These are phyloP conservation scores for Allolobophora icterica DNA, from an alignment of 2,888 invertebrate species.

Conservation along the genomic window DNA sequence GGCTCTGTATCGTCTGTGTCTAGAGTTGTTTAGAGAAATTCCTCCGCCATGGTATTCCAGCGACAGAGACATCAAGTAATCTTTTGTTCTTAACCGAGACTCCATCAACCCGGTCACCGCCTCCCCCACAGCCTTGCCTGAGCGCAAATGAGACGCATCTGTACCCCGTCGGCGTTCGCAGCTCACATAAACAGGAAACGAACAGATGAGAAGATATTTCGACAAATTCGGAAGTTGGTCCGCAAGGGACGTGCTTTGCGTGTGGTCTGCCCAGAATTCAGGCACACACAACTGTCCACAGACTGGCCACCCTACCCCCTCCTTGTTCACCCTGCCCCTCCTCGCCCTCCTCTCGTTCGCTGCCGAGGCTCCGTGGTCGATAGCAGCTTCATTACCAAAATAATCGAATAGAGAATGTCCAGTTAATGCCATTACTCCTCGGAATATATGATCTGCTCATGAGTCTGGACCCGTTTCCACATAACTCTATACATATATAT, in stretches of 20 bases:
- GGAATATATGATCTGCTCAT: neutral
- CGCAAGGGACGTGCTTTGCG: neutral
- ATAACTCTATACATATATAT: neutral
- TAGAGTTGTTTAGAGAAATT: neutral
- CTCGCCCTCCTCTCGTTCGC: neutral
- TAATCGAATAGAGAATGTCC: conserved; percentile 17
- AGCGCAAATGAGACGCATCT: neutral
- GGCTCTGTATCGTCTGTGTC: neutral
- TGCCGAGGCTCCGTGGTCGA: neutral
- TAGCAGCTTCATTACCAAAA: neutral
- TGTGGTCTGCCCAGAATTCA: neutral
- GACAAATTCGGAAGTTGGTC: neutral
- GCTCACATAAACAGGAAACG: conserved; percentile 8
- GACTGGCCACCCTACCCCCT: neutral
- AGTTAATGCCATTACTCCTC: conserved; percentile 5
- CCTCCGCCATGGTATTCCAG: neutral
- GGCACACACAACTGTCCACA: neutral
- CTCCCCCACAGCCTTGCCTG: neutral
- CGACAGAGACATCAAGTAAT: neutral
- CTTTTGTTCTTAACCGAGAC: neutral
- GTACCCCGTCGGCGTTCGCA: neutral
- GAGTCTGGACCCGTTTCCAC: neutral
- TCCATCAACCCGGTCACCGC: neutral
- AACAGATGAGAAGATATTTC: conserved; percentile 11
- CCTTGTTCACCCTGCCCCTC: neutral